Evolutionary conservation across 2,797 vertebrate species (phyloP).

Genomic region (Nyctibius grandis): DNA sequence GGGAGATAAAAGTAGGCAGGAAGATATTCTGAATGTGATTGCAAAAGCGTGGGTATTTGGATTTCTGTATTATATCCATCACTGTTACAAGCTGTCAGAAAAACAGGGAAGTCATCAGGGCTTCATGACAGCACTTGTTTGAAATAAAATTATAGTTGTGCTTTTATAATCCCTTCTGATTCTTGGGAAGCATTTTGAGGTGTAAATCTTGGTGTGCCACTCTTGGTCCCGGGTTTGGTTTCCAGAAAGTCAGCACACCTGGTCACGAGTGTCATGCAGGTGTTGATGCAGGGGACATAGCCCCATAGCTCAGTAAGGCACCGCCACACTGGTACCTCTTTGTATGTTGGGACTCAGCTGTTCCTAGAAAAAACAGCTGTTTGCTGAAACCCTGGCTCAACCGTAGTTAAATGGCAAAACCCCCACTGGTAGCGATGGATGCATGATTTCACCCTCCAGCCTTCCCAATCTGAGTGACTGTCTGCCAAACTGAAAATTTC

Average conservation of each 20-base stretch:
- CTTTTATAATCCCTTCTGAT: neutral
- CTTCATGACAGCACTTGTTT: neutral
- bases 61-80: neutral
- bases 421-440: neutral
- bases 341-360: neutral
- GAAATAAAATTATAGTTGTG: neutral
- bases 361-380: neutral
- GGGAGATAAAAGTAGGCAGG: neutral
- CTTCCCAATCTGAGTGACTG: neutral
- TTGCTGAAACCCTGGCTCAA: neutral
- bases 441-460: neutral
- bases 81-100: neutral
- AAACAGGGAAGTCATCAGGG: neutral
- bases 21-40: neutral
- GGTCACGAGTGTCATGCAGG: neutral
- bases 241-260: neutral
- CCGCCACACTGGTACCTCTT: neutral
- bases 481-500: neutral
- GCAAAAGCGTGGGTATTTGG: rapidly evolving
- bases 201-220: neutral
- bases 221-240: neutral
- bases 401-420: neutral
- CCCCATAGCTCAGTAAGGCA: neutral
- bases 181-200: neutral
- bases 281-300: neutral